Evolutionary conservation across 2,113 vertebrate species (phyloP), one percentile per base, ranked within the genome.

Genomic region (Mastomys coucha): DNA sequence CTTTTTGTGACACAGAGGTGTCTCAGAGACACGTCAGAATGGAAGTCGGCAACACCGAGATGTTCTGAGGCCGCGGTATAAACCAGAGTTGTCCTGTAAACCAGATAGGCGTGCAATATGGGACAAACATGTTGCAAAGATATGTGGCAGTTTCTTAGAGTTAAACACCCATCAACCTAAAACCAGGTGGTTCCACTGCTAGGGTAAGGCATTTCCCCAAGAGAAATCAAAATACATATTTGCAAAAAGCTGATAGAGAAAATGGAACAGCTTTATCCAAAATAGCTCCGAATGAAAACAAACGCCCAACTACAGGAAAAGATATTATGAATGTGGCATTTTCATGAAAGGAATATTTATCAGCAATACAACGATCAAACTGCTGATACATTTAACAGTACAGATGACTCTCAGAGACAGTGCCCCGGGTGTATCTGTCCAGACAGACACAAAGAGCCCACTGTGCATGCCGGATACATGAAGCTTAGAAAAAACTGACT

Each of bases 211-310:
- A 39, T 60, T 93, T 91, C 85, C 58, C 49, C 28, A 65, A 75
- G 70, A 93, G 77, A 77, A 96, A 51, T 53, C 58, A 81, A 94
- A 94, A 80, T 90, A 33, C 4, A 49, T 96, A 17, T 86, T 85
- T 78, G 53, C 42, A 93, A 70, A 91, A 49, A 14, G 65, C 36
- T 36, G 45, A 9, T 56, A 36, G 0, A 76, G 75, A 58, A 58
- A 81, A 39, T 51, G 26, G 67, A 72, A n/a, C 70, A 16, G 39
- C 31, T 80, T 93, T 80, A 53, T 77, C 63, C 7, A 5, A 88
- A 85, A 78, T 91, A 69, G 10, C 39, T 24, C 51, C 49, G 9
- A 58, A 42, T 80, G 22, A 39, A 88, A 89, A 88, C 33, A 88
- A 65, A 26, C 39, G 5, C 5, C 45, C 45, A 75, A 65, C 33